Percentiles rank a stretch among this genome's conserved stretches.
phyloP scores from a whole-genome alignment of 2,113 vertebrate genomes.

The Dasyurus viverrinus region DNA sequence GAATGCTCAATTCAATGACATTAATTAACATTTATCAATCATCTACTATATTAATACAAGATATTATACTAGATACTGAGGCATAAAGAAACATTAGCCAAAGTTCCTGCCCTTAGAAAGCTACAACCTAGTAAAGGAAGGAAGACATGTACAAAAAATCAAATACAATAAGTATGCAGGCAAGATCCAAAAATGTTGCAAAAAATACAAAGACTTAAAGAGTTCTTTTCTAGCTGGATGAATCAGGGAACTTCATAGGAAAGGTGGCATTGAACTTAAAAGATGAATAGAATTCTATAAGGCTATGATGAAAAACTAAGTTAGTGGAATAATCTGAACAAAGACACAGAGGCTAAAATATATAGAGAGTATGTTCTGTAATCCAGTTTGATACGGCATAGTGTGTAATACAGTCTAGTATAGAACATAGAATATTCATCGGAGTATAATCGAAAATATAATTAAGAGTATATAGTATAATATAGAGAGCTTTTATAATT shows the following conservation, averaged over 20 bases:
- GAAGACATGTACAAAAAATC: background rate
- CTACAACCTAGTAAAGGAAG: conserved; percentile 6
- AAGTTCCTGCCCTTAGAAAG: background rate
- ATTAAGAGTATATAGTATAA: background rate
- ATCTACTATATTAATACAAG: background rate
- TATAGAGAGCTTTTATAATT: background rate
- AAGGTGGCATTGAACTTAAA: background rate
- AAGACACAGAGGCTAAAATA: background rate
- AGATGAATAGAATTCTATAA: background rate
- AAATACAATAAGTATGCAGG: background rate
- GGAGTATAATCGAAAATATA: background rate
- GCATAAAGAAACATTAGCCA: background rate
- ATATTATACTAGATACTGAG: background rate
- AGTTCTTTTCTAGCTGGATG: background rate
- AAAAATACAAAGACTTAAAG: background rate
- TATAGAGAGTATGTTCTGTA: background rate
- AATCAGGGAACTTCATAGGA: background rate
- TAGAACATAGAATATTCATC: background rate
- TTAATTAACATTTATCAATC: background rate
- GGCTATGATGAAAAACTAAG: background rate
- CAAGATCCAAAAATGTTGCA: background rate
- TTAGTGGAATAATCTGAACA: background rate
- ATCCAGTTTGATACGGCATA: background rate
- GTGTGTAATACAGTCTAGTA: background rate
- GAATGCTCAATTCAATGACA: background rate